These are phyloP conservation scores for Drosophila paranaensis DNA, from an alignment of 2,888 invertebrate species.

Conservation along the genomic window DNA sequence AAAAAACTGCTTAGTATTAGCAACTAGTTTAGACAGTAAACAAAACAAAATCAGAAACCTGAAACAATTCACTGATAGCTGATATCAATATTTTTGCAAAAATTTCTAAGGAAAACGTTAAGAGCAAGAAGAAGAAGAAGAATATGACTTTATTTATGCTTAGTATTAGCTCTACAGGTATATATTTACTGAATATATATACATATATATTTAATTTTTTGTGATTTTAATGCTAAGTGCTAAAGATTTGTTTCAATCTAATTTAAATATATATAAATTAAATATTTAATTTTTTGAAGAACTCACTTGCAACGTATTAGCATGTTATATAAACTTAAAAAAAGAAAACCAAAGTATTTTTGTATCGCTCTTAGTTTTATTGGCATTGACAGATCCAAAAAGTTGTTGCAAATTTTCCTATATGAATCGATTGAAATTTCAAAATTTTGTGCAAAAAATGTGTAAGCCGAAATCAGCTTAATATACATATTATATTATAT, in stretches of 20 bases:
- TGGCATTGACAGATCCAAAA: conserved; percentile 22
- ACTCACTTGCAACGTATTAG: conserved; percentile 29
- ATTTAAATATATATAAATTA: conserved; percentile 35
- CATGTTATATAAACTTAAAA: conserved; percentile 34
- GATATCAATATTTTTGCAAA: conserved; percentile 56
- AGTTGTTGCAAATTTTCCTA: conserved; percentile 68
- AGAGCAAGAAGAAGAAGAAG: conserved; percentile 1
- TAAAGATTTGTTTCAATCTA: conserved; percentile 50
- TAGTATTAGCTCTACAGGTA: conserved; percentile 30
- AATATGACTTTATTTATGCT: conserved; percentile 52
- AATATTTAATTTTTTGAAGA: conserved; percentile 44
- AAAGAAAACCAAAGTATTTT: conserved; percentile 73
- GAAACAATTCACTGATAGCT: conserved; percentile 38
- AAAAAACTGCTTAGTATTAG: conserved; percentile 42
- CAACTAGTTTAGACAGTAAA: conserved; percentile 49
- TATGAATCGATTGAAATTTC: conserved; percentile 48
- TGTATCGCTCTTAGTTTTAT: conserved; percentile 50
- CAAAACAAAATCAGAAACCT: conserved; percentile 20
- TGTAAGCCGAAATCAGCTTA: conserved; percentile 29
- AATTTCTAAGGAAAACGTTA: conserved; percentile 1
- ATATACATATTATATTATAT: conserved; percentile 21
- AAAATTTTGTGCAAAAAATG: conserved; percentile 48
- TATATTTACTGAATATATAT: conserved; percentile 25
- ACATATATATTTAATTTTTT: conserved; percentile 65
- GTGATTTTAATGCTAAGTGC: conserved; percentile 73